Conservation (phyloP, 2,797 vertebrate species). For the Mus caroli region DNA sequence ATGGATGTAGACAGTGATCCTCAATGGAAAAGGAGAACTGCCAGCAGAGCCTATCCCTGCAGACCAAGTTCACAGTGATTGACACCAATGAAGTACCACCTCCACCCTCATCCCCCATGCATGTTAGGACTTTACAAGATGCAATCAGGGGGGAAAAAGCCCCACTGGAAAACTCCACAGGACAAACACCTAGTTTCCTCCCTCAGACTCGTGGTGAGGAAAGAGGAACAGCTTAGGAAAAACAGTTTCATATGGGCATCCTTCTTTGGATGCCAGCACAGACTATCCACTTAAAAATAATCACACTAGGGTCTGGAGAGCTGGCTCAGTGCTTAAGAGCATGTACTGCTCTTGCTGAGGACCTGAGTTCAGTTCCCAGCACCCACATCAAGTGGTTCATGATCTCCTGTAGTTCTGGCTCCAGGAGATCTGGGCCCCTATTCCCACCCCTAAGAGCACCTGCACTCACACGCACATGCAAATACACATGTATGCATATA, state of each 20-base stretch:
- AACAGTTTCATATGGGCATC: background rate
- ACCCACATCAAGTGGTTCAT: background rate
- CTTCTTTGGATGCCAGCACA: conserved; percentile 17
- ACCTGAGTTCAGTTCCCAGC: background rate
- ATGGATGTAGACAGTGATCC: background rate
- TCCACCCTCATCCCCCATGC: background rate
- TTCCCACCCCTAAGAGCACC: background rate
- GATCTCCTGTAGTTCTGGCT: background rate
- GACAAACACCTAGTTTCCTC: conserved; percentile 48
- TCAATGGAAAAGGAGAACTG: background rate
- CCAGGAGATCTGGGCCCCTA: background rate
- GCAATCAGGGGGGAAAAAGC: background rate
- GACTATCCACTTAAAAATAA: conserved; percentile 15
- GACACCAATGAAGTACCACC: too few relatives aligned
- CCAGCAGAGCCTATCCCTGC: background rate
- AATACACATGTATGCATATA: background rate
- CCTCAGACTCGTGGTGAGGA: background rate
- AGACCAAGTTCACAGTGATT: background rate
- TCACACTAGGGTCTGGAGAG: background rate
- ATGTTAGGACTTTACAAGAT: background rate
- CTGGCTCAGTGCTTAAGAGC: background rate
- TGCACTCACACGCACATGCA: background rate
- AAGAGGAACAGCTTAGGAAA: background rate
- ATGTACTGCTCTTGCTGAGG: background rate
- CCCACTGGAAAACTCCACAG: conserved; percentile 13